phyloP scores from a whole-genome alignment of 1,140 invertebrate genomes.

The Papilio polytes region DNA sequence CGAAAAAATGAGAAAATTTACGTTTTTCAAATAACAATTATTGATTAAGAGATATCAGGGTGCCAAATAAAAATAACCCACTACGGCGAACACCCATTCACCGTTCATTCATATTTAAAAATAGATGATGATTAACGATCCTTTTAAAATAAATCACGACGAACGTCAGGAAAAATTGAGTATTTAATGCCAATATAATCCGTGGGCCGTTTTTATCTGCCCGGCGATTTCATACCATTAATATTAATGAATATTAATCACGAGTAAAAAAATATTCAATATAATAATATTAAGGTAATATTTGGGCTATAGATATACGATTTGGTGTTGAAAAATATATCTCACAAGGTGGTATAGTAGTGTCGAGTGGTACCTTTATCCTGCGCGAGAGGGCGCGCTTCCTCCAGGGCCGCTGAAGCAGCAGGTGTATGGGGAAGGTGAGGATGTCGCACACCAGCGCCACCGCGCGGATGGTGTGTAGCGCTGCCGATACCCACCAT shows the following conservation, averaged over 20 bases:
- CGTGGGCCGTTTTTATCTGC: neutral
- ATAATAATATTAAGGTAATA: neutral
- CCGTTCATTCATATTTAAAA: no score
- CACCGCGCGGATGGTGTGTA: constrained; percentile 90
- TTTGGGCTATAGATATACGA: neutral
- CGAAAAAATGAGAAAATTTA: no score
- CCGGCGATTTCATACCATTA: neutral
- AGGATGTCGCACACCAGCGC: constrained; percentile 94
- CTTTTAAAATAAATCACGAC: neutral
- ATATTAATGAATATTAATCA: neutral
- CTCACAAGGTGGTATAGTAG: no score
- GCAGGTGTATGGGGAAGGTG: constrained; percentile 94
- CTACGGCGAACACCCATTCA: no score
- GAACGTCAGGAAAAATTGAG: neutral
- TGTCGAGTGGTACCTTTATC: constrained; percentile 86
- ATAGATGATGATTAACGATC: neutral
- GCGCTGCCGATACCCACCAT: constrained; percentile 90
- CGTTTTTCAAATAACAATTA: no score
- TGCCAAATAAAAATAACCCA: no score
- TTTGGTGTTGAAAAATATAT: no score
- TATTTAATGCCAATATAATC: neutral
- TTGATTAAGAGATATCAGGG: no score
- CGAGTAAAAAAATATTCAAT: neutral
- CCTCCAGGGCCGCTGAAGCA: constrained; percentile 95
- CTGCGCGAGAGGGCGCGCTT: constrained; percentile 89